Evolutionary conservation across 1,140 invertebrate species (phyloP).

Genomic region (Brachionus calyciflorus): DNA sequence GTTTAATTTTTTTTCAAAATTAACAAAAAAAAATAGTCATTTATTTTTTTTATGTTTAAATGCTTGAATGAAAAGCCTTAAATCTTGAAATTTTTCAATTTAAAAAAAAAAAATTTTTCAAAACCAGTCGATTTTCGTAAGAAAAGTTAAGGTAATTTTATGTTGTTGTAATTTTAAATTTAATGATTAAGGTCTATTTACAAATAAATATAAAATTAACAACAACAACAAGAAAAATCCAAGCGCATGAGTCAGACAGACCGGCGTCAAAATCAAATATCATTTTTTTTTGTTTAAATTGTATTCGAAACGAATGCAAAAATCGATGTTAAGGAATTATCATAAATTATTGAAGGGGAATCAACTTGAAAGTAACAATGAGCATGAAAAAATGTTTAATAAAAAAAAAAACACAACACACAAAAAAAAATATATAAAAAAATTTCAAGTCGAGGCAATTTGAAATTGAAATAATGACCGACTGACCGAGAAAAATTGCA

Average conservation of each 20-base stretch:
- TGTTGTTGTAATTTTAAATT: neutral
- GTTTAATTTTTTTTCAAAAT: no score
- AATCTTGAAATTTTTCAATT: no score
- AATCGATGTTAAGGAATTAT: constrained; percentile 38
- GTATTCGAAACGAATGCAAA: constrained; percentile 13
- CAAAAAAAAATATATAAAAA: neutral
- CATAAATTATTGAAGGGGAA: constrained; percentile 38
- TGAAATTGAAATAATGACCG: constrained; percentile 38
- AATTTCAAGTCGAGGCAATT: constrained; percentile 43
- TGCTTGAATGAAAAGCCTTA: no score
- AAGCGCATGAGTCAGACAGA: neutral
- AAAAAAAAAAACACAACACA: neutral
- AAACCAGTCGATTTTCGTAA: neutral
- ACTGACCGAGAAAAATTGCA: constrained; percentile 44
- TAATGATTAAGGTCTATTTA: neutral
- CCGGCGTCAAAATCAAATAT: constrained; percentile 31
- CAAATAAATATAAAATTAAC: neutral
- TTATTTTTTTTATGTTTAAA: no score
- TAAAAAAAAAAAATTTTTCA: no score
- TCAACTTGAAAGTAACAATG: constrained; percentile 23
- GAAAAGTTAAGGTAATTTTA: constrained; percentile 28
- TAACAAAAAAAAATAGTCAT: no score
- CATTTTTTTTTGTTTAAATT: neutral
- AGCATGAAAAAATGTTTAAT: constrained; percentile 3
- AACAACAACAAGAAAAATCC: no score